Conservation (phyloP, 30 jellyfish, hydroid and myxozoan species). For the Pelagia noctiluca region DNA sequence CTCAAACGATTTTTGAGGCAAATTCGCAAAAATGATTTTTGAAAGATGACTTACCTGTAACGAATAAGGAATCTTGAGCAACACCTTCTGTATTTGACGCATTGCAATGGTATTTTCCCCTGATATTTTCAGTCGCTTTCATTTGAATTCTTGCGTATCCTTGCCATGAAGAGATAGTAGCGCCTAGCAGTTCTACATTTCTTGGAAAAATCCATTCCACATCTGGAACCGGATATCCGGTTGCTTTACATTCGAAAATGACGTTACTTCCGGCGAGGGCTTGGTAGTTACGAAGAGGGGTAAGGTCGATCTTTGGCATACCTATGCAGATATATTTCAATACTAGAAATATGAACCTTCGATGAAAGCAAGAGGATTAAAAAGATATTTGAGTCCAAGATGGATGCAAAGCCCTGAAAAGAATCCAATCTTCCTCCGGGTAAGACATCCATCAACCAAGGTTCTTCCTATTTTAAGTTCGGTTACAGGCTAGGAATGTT, state of each 20-base stretch:
- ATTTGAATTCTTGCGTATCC: slow-evolving; percentile 63
- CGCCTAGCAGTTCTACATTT: not conserved
- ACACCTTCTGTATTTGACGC: slow-evolving; percentile 90
- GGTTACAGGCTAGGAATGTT: too few relatives aligned
- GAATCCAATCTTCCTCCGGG: too few relatives aligned
- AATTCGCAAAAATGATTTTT: too few relatives aligned
- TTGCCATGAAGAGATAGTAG: slow-evolving; percentile 45
- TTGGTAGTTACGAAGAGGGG: slow-evolving; percentile 72
- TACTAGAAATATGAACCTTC: too few relatives aligned
- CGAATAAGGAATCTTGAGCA: slow-evolving; percentile 47
- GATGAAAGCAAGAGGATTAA: too few relatives aligned
- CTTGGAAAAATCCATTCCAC: slow-evolving; percentile 71
- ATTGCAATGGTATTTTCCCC: slow-evolving; percentile 77
- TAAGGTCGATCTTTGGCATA: slow-evolving; percentile 60
- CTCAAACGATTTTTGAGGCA: too few relatives aligned
- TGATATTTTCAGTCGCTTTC: slow-evolving; percentile 47
- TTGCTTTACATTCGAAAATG: slow-evolving; percentile 69
- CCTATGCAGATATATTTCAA: too few relatives aligned
- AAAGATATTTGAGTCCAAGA: too few relatives aligned
- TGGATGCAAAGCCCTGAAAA: too few relatives aligned
- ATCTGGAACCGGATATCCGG: slow-evolving; percentile 87
- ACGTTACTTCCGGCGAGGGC: slow-evolving; percentile 52
- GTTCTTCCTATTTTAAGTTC: too few relatives aligned
- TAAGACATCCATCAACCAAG: too few relatives aligned
- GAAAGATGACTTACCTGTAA: slow-evolving; percentile 35